Base-by-base conservation (phyloP, 2,888 invertebrate genomes). In the Calephelis perditalis region DNA sequence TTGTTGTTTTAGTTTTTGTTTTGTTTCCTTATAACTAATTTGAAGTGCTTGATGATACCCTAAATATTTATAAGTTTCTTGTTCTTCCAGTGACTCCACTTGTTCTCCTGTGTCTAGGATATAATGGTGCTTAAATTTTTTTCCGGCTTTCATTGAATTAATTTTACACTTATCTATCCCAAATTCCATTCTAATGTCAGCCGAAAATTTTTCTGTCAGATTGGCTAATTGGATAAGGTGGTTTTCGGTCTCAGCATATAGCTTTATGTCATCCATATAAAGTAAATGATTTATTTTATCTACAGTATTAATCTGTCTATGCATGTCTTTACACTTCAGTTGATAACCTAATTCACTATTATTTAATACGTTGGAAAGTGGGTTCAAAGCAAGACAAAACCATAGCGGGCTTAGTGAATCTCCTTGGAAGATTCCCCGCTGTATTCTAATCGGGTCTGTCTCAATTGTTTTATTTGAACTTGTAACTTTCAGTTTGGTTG, bases 391-490 rank as follows among this genome's bases (percentile, higher is more conserved):
- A 15, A 57, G 45, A 36, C 57, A 57, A n/a, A 57, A 57, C 57
- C 57, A 57, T 4, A 57, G 57, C 35, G 63, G 63, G 45, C 58
- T 63, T 3, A 65, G 37, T 8, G 26, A 35, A 49, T 62, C 63
- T n/a, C 58, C 65, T 57, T 65, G 63, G 46, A 63, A 70, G 9
- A 71, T 70, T 9, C 68, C 68, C 8, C 67, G 56, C 7, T 55
- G 52, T 6, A 67, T 70, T 36, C 58, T 57, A 5, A 69, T 67
- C 0, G 47, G 36, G 11, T 57, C 46, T n/a, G 66, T 66, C 4
- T 54, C 56, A 44, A 69, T 46, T 40, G 47, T 5, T 9, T 12
- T 55, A 5, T 9, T n/a, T 44, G 9, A 6, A 26, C 36, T 47
- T 57, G 26, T 26, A 26, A 26, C 3, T 26, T 26, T 26, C 26